phyloP scores from a whole-genome alignment of 2,113 vertebrate species.

The Anser brachyrhynchus region DNA sequence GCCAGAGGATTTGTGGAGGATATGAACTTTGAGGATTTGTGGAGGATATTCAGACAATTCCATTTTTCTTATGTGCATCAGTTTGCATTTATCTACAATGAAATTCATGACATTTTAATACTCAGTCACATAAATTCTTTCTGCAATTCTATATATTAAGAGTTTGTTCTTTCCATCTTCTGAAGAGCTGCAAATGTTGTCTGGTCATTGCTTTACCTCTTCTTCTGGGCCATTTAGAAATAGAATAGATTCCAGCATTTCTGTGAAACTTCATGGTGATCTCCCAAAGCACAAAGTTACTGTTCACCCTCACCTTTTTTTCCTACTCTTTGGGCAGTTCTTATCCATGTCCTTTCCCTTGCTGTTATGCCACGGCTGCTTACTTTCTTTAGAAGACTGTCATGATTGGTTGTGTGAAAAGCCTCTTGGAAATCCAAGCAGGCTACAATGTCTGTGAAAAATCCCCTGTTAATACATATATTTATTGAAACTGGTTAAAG shows the following conservation, averaged over 20 bases:
- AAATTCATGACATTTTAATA: background rate
- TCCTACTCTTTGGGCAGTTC: background rate
- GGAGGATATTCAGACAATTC: background rate
- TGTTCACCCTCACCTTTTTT: background rate
- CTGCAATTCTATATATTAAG: background rate
- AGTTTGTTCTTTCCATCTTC: background rate
- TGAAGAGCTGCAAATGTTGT: background rate
- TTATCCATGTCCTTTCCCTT: background rate
- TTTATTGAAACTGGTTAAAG: background rate
- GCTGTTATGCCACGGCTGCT: background rate
- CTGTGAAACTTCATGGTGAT: background rate
- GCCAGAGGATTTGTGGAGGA: background rate
- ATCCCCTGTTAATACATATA: background rate
- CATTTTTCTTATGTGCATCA: background rate
- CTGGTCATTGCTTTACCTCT: background rate
- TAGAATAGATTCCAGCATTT: background rate
- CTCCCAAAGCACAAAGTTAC: background rate
- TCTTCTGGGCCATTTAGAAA: background rate
- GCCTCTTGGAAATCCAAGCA: background rate
- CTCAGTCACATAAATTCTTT: background rate
- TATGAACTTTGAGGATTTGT: background rate
- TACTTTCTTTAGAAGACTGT: background rate
- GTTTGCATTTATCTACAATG: background rate
- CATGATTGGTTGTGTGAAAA: background rate
- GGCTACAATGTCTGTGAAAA: background rate